Conservation (phyloP, 2,113 vertebrate genomes). For the Craseonycteris thonglongyai region DNA sequence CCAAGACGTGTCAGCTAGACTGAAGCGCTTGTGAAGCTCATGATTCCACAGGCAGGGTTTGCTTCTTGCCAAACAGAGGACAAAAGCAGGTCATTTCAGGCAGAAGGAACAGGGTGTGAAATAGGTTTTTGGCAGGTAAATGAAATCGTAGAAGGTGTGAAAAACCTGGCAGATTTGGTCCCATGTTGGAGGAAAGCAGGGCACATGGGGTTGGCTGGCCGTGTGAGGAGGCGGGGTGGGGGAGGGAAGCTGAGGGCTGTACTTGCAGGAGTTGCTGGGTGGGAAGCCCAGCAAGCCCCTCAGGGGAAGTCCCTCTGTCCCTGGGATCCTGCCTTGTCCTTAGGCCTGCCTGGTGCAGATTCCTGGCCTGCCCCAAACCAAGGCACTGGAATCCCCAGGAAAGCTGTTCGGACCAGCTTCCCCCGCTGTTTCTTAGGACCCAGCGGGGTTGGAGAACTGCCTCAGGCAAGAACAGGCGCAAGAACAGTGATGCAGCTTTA, state of each 20-base stretch:
- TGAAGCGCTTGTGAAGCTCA: neutral
- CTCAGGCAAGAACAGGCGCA: neutral
- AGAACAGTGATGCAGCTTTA: neutral
- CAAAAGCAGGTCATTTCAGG: neutral
- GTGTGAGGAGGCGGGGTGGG: neutral
- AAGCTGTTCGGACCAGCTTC: neutral
- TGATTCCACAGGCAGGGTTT: rapidly evolving
- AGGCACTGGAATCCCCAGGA: neutral
- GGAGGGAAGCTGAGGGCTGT: rapidly evolving
- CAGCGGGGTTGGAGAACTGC: rapidly evolving
- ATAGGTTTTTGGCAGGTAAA: constrained; percentile 22
- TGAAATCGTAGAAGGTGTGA: constrained; percentile 25
- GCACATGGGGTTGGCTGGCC: neutral
- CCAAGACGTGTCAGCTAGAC: neutral
- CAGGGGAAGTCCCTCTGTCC: rapidly evolving
- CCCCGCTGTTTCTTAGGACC: neutral
- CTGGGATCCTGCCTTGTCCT: neutral
- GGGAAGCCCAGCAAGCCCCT: neutral
- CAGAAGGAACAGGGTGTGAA: constrained; percentile 39
- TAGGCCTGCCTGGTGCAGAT: neutral
- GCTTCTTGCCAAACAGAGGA: rapidly evolving
- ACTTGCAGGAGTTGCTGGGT: neutral
- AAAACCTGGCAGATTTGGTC: neutral
- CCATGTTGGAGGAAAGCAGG: neutral
- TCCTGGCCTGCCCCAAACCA: neutral